A percentile compares a stretch with the other conserved stretches of the same genome.
Conservation (phyloP, 2,797 vertebrate species). For the Hippopotamyrus pictus region DNA sequence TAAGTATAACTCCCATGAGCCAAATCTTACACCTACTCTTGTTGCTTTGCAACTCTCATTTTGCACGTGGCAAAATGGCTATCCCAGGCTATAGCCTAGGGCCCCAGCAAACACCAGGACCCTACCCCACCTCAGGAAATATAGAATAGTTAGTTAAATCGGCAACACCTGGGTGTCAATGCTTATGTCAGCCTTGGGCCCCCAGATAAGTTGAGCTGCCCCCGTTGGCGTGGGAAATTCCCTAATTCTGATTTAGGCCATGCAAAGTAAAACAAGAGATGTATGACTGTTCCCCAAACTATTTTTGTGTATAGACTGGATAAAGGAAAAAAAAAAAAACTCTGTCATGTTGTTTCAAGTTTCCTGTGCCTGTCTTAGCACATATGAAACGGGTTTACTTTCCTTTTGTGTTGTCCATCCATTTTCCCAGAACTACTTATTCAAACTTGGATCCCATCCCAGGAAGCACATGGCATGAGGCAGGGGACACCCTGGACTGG, state of each 20-base stretch:
- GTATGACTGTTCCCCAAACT: not conserved
- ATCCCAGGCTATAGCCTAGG: not conserved
- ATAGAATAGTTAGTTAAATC: not conserved
- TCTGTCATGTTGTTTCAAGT: not conserved
- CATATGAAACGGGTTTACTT: not conserved
- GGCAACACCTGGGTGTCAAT: not conserved
- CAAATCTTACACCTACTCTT: not conserved
- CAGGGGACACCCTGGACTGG: not conserved
- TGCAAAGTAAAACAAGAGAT: not conserved
- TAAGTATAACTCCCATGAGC: not conserved
- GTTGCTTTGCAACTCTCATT: not conserved
- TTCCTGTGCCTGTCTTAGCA: not conserved
- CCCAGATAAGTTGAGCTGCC: not conserved
- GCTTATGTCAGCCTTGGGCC: not conserved
- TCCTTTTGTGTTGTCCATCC: not conserved
- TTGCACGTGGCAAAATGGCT: not conserved
- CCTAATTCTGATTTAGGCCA: not conserved
- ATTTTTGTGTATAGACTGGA: constrained; percentile 2
- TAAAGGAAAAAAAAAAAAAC: not conserved
- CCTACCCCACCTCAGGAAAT: not conserved
- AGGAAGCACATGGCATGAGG: not conserved
- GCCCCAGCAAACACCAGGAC: not conserved
- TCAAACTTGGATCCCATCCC: not conserved
- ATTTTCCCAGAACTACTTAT: constrained; percentile 1
- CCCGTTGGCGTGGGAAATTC: not conserved